These are phyloP conservation scores for Sebastes flavidus DNA, from an alignment of 2,797 vertebrate species.

Conservation along the genomic window DNA sequence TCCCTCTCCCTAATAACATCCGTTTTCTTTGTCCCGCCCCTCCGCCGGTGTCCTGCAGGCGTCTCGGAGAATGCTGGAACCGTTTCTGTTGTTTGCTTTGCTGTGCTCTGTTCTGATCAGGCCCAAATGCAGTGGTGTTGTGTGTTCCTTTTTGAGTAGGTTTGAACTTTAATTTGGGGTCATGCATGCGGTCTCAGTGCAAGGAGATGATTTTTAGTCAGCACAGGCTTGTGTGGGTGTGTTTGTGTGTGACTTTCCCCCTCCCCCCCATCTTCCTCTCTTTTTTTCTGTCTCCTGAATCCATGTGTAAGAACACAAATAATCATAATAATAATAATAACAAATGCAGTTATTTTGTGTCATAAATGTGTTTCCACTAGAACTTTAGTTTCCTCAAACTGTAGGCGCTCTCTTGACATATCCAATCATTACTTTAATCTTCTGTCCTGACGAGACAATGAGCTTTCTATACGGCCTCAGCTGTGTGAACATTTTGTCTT, in stretches of 20 bases:
- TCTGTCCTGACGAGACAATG: slow-evolving; percentile 4
- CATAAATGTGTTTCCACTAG: slow-evolving; percentile 6
- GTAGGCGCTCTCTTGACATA: slow-evolving; percentile 5
- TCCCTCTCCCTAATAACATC: background rate
- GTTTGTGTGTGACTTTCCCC: slow-evolving; percentile 35
- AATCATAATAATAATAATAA: slow-evolving; percentile 2
- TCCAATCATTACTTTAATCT: slow-evolving; percentile 24
- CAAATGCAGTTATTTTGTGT: background rate
- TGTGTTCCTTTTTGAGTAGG: slow-evolving; percentile 1
- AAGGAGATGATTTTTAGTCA: slow-evolving; percentile 50
- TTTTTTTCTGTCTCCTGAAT: slow-evolving; percentile 38
- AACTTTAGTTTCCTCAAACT: slow-evolving; percentile 7
- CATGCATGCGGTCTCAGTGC: slow-evolving; percentile 60
- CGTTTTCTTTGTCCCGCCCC: background rate
- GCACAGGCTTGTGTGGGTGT: slow-evolving; percentile 62
- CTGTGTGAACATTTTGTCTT: slow-evolving; percentile 35
- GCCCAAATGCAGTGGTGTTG: slow-evolving; percentile 52
- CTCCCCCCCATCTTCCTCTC: slow-evolving; percentile 3
- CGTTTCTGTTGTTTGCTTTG: slow-evolving; percentile 43
- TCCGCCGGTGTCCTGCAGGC: slow-evolving; percentile 23
- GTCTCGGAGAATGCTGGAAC: slow-evolving; percentile 22
- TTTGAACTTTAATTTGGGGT: slow-evolving; percentile 43
- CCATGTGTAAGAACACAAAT: slow-evolving; percentile 28
- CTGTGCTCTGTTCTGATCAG: slow-evolving; percentile 52
- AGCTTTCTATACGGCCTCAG: slow-evolving; percentile 23